phyloP scores from a whole-genome alignment of 2,888 invertebrate species.

The Platycheirus rosarum region DNA sequence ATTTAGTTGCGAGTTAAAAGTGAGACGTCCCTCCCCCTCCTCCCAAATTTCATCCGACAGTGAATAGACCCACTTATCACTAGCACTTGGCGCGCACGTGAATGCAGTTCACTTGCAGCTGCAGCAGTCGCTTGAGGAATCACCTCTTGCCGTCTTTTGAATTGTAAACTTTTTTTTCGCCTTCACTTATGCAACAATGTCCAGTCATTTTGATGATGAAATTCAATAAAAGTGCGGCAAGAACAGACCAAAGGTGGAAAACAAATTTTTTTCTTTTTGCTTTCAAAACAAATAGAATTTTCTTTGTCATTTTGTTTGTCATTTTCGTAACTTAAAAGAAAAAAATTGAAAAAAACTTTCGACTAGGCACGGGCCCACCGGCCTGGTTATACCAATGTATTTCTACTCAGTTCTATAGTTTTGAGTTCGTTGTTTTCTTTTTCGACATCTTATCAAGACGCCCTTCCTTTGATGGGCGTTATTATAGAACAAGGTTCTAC shows the following conservation, averaged over 20 bases:
- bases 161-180: conserved; percentile 2
- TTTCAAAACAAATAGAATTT: conserved; percentile 21
- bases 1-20: conserved; percentile 19
- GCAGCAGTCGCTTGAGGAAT: conserved; percentile 12
- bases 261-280: conserved; percentile 2
- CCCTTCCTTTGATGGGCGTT: background rate
- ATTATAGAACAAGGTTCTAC: conserved; percentile 55
- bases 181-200: conserved; percentile 62
- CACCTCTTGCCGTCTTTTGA: conserved; percentile 7
- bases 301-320: conserved; percentile 8
- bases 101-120: conserved; percentile 49
- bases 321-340: background rate
- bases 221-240: conserved; percentile 42
- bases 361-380: conserved; percentile 5
- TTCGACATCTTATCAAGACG: background rate
- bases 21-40: too few relatives aligned
- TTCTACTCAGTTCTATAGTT: conserved; percentile 37
- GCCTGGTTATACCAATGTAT: conserved; percentile 48
- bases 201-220: conserved; percentile 51
- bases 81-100: conserved; percentile 56
- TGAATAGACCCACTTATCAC: conserved; percentile 41
- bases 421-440: conserved; percentile 4
- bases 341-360: conserved; percentile 10
- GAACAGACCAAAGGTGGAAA: conserved; percentile 40
- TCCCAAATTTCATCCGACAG: too few relatives aligned